Conservation (phyloP, 2,888 invertebrate species). For the Auanema sp. region DNA sequence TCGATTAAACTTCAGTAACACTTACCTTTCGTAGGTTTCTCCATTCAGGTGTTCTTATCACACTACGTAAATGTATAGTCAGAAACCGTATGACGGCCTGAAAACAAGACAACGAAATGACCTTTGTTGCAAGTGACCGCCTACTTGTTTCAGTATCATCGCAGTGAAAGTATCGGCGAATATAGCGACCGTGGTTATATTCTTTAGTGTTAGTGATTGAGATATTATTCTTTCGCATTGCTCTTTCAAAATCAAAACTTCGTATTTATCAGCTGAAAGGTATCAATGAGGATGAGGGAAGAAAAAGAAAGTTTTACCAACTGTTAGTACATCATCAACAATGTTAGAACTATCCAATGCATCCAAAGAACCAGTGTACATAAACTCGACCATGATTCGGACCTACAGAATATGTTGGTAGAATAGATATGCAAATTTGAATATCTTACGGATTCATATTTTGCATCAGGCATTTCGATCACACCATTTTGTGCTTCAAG, state of each 20-base stretch:
- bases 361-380: constrained; percentile 53
- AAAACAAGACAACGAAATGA: neutral
- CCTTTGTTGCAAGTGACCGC: neutral
- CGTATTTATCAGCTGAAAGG: constrained; percentile 57
- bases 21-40: constrained; percentile 41
- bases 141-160: constrained; percentile 32
- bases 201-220: constrained; percentile 39
- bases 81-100: constrained; percentile 48
- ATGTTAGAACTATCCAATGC: constrained; percentile 27
- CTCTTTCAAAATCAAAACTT: constrained; percentile 55
- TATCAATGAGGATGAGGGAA: neutral
- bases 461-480: constrained; percentile 57
- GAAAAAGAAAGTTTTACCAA: constrained; percentile 24
- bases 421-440: neutral
- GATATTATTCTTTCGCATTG: constrained; percentile 53
- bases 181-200: constrained; percentile 38
- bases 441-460: constrained; percentile 46
- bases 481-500: constrained; percentile 57
- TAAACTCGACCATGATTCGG: constrained; percentile 57
- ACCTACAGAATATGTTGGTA: constrained; percentile 27
- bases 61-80: constrained; percentile 39
- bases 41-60: constrained; percentile 55
- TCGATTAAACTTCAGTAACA: constrained; percentile 3
- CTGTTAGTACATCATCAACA: constrained; percentile 55
- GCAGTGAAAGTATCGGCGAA: constrained; percentile 55